phyloP scores from a whole-genome alignment of 1,140 invertebrate genomes.

The Scaptodrosophila lebanonensis region DNA sequence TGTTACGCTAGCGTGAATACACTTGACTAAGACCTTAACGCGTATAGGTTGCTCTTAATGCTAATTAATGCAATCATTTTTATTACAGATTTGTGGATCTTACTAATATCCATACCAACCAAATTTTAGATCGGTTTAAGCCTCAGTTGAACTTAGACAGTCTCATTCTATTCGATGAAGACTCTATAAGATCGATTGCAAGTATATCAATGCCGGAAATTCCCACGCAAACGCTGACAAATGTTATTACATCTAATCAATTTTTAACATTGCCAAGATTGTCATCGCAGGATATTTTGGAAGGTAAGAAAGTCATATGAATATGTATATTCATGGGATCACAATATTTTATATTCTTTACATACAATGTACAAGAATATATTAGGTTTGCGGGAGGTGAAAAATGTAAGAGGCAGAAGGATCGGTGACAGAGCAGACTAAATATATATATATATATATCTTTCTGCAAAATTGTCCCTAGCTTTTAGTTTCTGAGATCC shows the following conservation, averaged over 20 bases:
- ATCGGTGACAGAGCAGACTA: too few species aligned
- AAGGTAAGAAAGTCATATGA: conserved; percentile 34
- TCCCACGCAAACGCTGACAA: conserved; percentile 89
- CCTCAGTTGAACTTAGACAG: conserved; percentile 88
- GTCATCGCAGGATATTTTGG: conserved; percentile 89
- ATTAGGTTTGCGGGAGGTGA: too few species aligned
- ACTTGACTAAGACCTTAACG: conserved; percentile 85
- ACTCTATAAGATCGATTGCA: conserved; percentile 87
- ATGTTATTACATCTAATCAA: conserved; percentile 92
- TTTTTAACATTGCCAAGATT: conserved; percentile 92
- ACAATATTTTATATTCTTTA: too few species aligned
- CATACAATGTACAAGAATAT: too few species aligned
- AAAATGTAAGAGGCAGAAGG: too few species aligned
- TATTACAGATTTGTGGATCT: conserved; percentile 82
- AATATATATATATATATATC: too few species aligned
- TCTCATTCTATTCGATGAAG: conserved; percentile 94
- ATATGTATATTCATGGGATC: too few species aligned
- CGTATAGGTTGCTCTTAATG: not conserved
- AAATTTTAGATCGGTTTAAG: conserved; percentile 83
- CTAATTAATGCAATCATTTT: not conserved
- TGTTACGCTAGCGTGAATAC: too few species aligned
- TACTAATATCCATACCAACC: conserved; percentile 79
- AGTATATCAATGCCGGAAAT: conserved; percentile 93
- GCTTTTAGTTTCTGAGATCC: too few species aligned
- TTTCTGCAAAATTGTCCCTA: too few species aligned